These are phyloP conservation scores for Sternarchorhynchus goeldii DNA, from an alignment of 2,797 vertebrate species.

Conservation along the genomic window DNA sequence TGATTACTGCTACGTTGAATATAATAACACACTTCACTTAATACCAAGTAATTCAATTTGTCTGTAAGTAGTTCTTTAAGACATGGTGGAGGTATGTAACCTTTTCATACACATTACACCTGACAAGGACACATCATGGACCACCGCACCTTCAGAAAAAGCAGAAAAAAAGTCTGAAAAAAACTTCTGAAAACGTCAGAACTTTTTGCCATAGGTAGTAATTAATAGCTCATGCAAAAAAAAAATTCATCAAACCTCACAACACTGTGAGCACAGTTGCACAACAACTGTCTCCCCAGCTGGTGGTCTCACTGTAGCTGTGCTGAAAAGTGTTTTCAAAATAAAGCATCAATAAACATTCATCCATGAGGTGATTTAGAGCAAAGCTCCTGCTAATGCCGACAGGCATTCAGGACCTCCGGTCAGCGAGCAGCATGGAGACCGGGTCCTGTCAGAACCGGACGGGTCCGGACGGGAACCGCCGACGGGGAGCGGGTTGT, in stretches of 20 bases:
- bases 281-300: too few relatives aligned
- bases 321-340: not conserved
- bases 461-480: not conserved
- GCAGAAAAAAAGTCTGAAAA: too few relatives aligned
- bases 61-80: slow-evolving; percentile 27
- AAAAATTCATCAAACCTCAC: too few relatives aligned
- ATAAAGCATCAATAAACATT: not conserved
- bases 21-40: slow-evolving; percentile 34
- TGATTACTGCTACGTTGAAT: slow-evolving; percentile 44
- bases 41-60: slow-evolving; percentile 43
- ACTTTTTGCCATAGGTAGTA: too few relatives aligned
- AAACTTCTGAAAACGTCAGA: too few relatives aligned
- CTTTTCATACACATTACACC: not conserved
- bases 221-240: too few relatives aligned
- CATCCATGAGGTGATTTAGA: not conserved
- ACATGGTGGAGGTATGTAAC: slow-evolving; percentile 6
- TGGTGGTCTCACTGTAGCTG: too few relatives aligned
- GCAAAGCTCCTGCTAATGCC: not conserved
- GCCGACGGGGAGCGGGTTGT: too few relatives aligned
- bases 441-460: not conserved
- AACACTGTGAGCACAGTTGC: too few relatives aligned
- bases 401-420: too few relatives aligned
- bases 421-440: not conserved
- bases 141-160: not conserved
- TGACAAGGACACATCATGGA: not conserved